These are phyloP conservation scores for Drosophila pectinifera DNA, from an alignment of 1,140 invertebrate genomes.

Conservation along the genomic window DNA sequence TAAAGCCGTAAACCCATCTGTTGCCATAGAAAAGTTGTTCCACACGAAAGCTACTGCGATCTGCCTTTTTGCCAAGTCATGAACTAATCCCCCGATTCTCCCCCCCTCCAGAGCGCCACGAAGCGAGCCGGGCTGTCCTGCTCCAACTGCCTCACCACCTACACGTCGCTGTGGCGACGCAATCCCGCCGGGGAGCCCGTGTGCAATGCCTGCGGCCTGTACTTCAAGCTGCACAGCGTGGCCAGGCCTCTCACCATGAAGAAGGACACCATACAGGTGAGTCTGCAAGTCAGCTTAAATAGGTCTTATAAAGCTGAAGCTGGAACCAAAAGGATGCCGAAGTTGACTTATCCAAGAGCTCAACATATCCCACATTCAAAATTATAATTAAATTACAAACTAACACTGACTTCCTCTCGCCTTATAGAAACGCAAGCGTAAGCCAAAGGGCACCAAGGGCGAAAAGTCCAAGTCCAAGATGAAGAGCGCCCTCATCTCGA, in stretches of 20 bases:
- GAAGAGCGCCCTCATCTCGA: constrained; percentile 28
- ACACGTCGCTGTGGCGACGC: constrained; percentile 95
- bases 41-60: constrained; percentile 62
- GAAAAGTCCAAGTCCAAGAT: constrained; percentile 69
- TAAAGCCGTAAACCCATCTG: constrained; percentile 4
- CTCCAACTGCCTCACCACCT: constrained; percentile 94
- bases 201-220: constrained; percentile 97
- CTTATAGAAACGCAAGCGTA: constrained; percentile 93
- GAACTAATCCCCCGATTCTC: constrained; percentile 5
- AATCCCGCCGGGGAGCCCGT: constrained; percentile 95
- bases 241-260: constrained; percentile 96
- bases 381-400: constrained; percentile 35
- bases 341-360: too few species aligned
- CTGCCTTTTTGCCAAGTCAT: not conserved
- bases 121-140: constrained; percentile 93
- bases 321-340: not conserved
- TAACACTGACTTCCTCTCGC: not conserved
- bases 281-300: not conserved
- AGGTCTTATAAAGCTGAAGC: not conserved
- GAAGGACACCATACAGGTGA: constrained; percentile 95
- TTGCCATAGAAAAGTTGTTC: constrained; percentile 67
- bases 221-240: constrained; percentile 96
- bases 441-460: constrained; percentile 89
- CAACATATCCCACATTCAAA: not conserved
- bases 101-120: constrained; percentile 67